phyloP scores from a whole-genome alignment of 92 coral and sea anemone genomes.

The Epizoanthus stellaris region DNA sequence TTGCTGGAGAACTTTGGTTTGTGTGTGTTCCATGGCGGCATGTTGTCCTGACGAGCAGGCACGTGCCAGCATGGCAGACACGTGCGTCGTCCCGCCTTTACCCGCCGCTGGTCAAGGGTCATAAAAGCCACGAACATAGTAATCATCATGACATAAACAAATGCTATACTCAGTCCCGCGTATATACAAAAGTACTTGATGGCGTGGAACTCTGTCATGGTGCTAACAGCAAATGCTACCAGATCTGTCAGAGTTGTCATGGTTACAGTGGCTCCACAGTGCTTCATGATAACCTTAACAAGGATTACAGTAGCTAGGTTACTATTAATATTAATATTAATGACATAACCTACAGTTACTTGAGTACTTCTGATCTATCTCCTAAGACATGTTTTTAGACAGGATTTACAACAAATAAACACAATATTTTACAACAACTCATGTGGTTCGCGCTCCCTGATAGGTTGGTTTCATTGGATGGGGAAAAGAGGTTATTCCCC shows the following conservation, averaged over 20 bases:
- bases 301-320: not conserved
- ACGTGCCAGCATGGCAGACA: slow-evolving; percentile 52
- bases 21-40: not conserved
- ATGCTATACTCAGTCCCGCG: slow-evolving; percentile 58
- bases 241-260: slow-evolving; percentile 66
- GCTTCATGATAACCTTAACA: slow-evolving; percentile 27
- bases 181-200: slow-evolving; percentile 60
- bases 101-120: slow-evolving; percentile 57
- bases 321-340: too few species aligned
- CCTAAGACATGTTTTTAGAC: too few species aligned
- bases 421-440: too few species aligned
- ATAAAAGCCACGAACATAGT: slow-evolving; percentile 56
- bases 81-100: slow-evolving; percentile 55
- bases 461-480: too few species aligned
- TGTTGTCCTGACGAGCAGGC: not conserved
- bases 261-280: slow-evolving; percentile 61
- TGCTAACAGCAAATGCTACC: slow-evolving; percentile 64
- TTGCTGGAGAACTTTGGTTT: slow-evolving; percentile 30
- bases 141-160: slow-evolving; percentile 53
- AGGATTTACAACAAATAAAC: too few species aligned
- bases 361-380: too few species aligned
- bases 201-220: slow-evolving; percentile 60
- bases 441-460: too few species aligned
- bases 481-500: too few species aligned
- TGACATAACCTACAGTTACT: too few species aligned